A percentile compares a stretch with the other conserved stretches of the same genome.
These are phyloP conservation scores for Ceratitis capitata DNA, from an alignment of 1,140 invertebrate species.

Conservation along the genomic window DNA sequence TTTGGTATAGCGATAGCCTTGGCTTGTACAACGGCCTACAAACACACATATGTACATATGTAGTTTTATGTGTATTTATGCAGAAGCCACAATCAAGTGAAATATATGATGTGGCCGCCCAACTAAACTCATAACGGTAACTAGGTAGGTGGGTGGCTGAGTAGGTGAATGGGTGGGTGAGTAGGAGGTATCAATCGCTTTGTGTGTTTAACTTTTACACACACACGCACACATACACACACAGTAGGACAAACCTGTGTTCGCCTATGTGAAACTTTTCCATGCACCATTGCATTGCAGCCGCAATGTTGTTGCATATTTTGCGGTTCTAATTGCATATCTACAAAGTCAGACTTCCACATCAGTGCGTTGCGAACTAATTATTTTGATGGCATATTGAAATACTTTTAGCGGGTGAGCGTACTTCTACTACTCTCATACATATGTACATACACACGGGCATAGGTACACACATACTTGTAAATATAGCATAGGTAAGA, in stretches of 20 bases:
- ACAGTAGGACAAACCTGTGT: neutral
- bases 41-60: no score
- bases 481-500: no score
- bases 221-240: neutral
- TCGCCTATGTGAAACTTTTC: neutral
- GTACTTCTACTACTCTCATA: no score
- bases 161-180: no score
- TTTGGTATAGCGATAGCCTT: neutral
- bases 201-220: neutral
- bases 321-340: constrained; percentile 15
- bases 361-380: constrained; percentile 4
- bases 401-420: constrained; percentile 13
- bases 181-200: neutral
- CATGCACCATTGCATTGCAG: neutral
- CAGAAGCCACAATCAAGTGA: neutral
- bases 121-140: neutral
- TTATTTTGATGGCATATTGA: constrained; percentile 20
- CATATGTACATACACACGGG: no score
- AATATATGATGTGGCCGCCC: neutral
- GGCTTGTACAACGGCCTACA: neutral
- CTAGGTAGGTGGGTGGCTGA: no score
- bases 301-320: constrained; percentile 15
- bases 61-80: neutral
- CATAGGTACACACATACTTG: no score
- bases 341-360: constrained; percentile 15